A percentile compares a stretch with the other conserved stretches of the same genome.
These are phyloP conservation scores for Dioctria linearis DNA, from an alignment of 2,888 invertebrate species.

Conservation along the genomic window DNA sequence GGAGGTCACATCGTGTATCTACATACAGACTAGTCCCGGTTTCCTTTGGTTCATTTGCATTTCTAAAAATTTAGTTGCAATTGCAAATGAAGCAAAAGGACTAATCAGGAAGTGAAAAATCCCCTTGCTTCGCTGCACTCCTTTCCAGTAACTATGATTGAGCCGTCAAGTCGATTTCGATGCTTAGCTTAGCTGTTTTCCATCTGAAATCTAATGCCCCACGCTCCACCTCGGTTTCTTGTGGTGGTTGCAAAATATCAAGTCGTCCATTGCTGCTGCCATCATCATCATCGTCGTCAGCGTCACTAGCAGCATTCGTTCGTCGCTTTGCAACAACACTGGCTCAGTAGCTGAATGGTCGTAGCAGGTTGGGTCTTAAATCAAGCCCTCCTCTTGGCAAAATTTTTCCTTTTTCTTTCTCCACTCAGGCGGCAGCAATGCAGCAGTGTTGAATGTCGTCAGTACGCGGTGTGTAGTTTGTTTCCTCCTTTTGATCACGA, in stretches of 20 bases:
- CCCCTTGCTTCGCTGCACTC: not conserved
- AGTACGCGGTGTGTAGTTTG: not conserved
- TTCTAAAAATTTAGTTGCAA: not conserved
- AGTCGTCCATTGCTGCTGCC: not conserved
- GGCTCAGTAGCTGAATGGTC: slow-evolving; percentile 56
- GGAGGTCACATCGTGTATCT: not conserved
- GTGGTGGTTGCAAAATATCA: not conserved
- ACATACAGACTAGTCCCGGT: not conserved
- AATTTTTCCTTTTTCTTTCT: slow-evolving; percentile 35
- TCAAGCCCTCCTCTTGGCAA: slow-evolving; percentile 63
- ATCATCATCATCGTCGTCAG: not conserved
- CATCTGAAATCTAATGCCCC: not conserved
- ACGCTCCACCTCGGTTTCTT: slow-evolving; percentile 10
- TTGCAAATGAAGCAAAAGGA: slow-evolving; percentile 1
- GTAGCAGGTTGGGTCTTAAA: slow-evolving; percentile 66
- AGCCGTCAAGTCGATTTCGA: slow-evolving; percentile 18
- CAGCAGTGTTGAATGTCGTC: no score
- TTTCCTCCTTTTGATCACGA: slow-evolving; percentile 18
- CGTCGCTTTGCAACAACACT: not conserved
- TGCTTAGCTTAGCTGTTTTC: not conserved
- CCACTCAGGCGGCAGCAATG: not conserved
- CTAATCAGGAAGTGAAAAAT: slow-evolving; percentile 33
- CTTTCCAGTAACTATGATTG: slow-evolving; percentile 16
- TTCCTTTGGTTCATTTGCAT: not conserved
- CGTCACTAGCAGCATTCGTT: not conserved